Conservation (phyloP, 64 coral and sea anemone genomes). For the Cladopsammia gracilis region DNA sequence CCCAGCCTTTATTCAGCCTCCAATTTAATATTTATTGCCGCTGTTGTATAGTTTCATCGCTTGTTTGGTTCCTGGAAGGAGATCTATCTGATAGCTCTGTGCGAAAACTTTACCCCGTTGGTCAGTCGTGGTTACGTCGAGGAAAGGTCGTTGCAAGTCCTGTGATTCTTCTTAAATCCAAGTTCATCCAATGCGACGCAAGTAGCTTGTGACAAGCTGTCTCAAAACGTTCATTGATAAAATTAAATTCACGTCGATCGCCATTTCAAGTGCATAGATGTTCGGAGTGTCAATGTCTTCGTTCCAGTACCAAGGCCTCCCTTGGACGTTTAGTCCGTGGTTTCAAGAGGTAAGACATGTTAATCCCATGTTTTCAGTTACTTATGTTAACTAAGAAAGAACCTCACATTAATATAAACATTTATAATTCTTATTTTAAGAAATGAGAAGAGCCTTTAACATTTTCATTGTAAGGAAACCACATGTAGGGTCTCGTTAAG, state of each 20-base stretch:
- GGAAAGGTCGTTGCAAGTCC: too few relatives aligned
- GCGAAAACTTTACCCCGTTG: too few relatives aligned
- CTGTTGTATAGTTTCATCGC: background rate
- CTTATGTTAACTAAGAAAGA: background rate
- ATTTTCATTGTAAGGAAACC: too few relatives aligned
- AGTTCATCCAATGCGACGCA: background rate
- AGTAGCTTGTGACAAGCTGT: background rate
- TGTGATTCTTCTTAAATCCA: too few relatives aligned
- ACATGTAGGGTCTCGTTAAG: too few relatives aligned
- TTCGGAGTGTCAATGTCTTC: background rate
- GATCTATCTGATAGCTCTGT: background rate
- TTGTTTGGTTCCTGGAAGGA: background rate
- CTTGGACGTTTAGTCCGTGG: background rate
- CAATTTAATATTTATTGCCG: conserved; percentile 5
- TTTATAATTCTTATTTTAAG: too few relatives aligned
- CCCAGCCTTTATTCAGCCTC: conserved; percentile 11
- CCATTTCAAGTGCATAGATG: conserved; percentile 6
- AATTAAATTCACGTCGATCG: background rate
- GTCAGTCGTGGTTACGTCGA: too few relatives aligned
- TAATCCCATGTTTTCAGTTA: background rate
- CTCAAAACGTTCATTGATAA: background rate
- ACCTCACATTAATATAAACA: too few relatives aligned
- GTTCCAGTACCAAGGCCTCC: background rate
- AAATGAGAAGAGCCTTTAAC: too few relatives aligned
- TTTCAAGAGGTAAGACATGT: background rate